Evolutionary conservation across 2,888 invertebrate species (phyloP), one percentile per base, ranked within the genome.

Genomic region (Opisthograptis luteolata): DNA sequence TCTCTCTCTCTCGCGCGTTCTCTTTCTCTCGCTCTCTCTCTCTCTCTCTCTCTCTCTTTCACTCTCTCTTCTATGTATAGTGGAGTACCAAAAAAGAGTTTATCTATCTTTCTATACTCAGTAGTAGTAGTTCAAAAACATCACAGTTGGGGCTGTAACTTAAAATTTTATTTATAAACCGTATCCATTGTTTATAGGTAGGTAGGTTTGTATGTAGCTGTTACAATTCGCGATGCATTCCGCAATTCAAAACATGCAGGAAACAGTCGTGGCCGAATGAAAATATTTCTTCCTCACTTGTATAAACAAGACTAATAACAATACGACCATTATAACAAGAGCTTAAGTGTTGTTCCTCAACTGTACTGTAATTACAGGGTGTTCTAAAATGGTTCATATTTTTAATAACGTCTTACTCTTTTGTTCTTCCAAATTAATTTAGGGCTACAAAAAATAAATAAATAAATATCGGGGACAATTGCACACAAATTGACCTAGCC

Each of bases 221-320:
- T 76, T 77, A 74, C 77, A 73, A 71, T 75, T 64, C 60, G 65
- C 68, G 45, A 57, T 54, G 60, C 79, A 78, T 77, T 70, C 76
- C 75, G 61, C 70, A 62, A 73, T 78, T 79, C 79, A 81, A 79
- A 79, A 80, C 79, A 79, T 48, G 62, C 58, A 60, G 61, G 58
- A 62, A 63, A 59, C 64, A 48, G 62, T 66, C 71, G 68, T 73
- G 74, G 70, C 73, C 70, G 70, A 74, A 70, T 71, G 78, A 76
- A 81, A 84, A 85, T 84, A 79, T 81, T 79, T 74, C 79, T 64
- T 66, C 68, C 65, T 76, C 81, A 79, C 73, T 62, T 60, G 60
- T 59, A 69, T 74, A 81, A 84, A 85, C 82, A 84, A 59, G 40
- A 56, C 49, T 68, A 68, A 64, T 69, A 70, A 68, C 66, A 61